Evolutionary conservation across 2,797 vertebrate species (phyloP), one percentile per base, ranked within the genome.

Genomic region (Sebastolobus alascanus): DNA sequence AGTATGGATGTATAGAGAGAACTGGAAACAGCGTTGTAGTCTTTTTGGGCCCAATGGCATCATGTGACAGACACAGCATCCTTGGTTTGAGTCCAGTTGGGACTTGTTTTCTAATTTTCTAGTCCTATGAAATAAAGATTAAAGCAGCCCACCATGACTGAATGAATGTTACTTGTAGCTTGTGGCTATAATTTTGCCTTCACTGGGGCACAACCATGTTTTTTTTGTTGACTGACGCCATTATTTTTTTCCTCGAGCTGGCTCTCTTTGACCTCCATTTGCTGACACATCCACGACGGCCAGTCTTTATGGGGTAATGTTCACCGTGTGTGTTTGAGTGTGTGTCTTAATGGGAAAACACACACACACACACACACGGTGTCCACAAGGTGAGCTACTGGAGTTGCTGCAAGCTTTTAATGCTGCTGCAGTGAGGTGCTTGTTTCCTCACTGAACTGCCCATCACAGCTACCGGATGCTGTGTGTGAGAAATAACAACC

Each of bases 371-470:
- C n/a, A 20, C 31, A 54, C n/a, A 73, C 35, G 31, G 20, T 58
- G 22, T 46, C 20, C 37, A 33, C n/a, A 71, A 27, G 50, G 18
- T 33, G 60, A 71, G 70, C 70, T 50, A 18, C 22, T 50, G 55
- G n/a, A 66, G 5, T 43, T 46, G 12, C 52, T 43, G 25, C 14
- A 4, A 35, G 54, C 29, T 59, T n/a, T 27, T 35, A 68, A 50
- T 5, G 54, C 27, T 37, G 54, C 20, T 31, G 13, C 75, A 54
- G 2, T 3, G 25, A 50, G 25, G 3, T 4, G 4, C 18, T 73
- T 73, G 35, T 68, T 74, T 63, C 56, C 58, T 56, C 59, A 64
- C 11, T 43, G 61, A 59, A 1, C 54, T 60, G 25, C n/a, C 46
- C 8, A 13, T 33, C 37, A 68, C 29, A 50, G 54, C 67, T 46